Conservation (phyloP, 37 sponge, comb jelly and placozoan species). For the Aphrocallistes beatrix region DNA sequence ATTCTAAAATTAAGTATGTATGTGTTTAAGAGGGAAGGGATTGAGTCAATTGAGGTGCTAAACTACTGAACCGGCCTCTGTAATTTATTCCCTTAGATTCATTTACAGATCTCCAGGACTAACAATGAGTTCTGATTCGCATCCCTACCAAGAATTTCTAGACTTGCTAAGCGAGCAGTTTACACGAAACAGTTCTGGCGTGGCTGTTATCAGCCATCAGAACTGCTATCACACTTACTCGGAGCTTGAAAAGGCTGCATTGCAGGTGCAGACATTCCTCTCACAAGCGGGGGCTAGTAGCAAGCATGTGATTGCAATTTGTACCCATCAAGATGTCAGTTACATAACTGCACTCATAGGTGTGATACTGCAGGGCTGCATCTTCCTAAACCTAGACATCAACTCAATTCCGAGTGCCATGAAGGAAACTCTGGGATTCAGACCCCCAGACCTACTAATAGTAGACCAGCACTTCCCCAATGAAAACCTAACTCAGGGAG, state of each 20-base stretch:
- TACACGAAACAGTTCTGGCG: neutral
- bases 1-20: no score
- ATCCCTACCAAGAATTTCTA: neutral
- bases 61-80: no score
- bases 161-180: neutral
- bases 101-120: no score
- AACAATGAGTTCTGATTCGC: no score
- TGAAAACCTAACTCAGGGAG: neutral
- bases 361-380: neutral
- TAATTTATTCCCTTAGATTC: no score
- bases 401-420: neutral
- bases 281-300: neutral
- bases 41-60: no score
- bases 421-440: neutral
- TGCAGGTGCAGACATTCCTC: neutral
- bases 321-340: neutral
- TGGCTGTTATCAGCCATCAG: neutral
- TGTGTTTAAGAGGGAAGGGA: no score
- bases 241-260: neutral
- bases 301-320: neutral
- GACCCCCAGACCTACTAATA: neutral
- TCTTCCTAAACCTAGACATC: neutral
- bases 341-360: neutral
- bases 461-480: conserved; percentile 9
- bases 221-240: neutral